Evolutionary conservation across 2,888 invertebrate species (phyloP).

Genomic region (Acanthosepion pharaonis): DNA sequence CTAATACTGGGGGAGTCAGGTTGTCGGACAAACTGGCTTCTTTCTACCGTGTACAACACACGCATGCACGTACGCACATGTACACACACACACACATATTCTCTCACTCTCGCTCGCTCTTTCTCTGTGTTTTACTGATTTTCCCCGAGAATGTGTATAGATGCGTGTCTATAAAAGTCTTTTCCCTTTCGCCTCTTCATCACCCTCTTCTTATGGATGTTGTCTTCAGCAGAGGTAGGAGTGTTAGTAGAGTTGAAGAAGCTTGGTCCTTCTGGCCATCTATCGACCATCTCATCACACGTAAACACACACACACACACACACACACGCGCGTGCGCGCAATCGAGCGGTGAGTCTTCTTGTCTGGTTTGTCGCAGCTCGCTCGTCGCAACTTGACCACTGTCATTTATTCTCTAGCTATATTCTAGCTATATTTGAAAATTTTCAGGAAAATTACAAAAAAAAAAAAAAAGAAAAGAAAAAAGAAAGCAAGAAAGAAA

Average conservation of each 20-base stretch:
- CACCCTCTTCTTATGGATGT: neutral
- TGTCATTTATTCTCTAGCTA: neutral
- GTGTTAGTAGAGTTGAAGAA: neutral
- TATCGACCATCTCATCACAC: neutral
- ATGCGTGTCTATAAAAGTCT: neutral
- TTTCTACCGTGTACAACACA: neutral
- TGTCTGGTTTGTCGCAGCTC: neutral
- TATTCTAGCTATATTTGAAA: too few relatives aligned
- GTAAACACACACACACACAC: neutral
- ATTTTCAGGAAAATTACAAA: too few relatives aligned
- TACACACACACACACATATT: neutral
- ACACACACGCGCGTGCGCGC: neutral
- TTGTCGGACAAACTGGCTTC: conserved; percentile 11
- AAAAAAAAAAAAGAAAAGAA: too few relatives aligned
- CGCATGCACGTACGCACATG: too few relatives aligned
- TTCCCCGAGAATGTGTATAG: neutral
- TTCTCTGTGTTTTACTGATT: neutral
- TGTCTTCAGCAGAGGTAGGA: neutral
- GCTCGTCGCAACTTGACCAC: neutral
- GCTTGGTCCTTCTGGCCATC: neutral
- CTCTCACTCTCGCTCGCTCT: neutral
- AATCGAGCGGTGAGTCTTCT: neutral
- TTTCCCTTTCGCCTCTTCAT: neutral
- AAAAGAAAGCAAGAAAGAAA: too few relatives aligned
- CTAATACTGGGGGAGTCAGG: neutral